Conservation (phyloP, 2,888 invertebrate species). For the Nebria brevicollis region DNA sequence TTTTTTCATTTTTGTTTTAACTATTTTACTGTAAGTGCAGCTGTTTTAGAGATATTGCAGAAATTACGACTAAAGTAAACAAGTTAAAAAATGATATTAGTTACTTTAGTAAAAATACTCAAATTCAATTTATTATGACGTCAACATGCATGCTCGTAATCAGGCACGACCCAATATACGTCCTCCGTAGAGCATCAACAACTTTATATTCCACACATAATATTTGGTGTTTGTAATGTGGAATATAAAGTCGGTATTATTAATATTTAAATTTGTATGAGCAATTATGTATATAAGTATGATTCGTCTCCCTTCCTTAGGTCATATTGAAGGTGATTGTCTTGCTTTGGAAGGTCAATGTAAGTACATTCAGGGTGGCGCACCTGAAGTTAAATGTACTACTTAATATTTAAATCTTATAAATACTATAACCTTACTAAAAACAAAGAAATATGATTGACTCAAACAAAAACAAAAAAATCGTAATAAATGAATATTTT, state of each 20-base stretch:
- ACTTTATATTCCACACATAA: not conserved
- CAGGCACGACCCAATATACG: no score
- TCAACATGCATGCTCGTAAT: no score
- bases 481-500: not conserved
- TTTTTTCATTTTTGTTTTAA: no score
- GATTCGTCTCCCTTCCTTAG: not conserved
- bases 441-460: not conserved
- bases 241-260: not conserved
- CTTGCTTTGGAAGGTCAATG: not conserved
- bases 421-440: not conserved
- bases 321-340: slow-evolving; percentile 1
- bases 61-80: no score
- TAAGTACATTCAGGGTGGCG: not conserved
- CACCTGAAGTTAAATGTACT: not conserved
- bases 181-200: no score
- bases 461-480: not conserved
- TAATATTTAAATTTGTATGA: not conserved
- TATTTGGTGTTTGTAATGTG: not conserved
- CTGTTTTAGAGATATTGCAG: no score
- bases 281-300: not conserved
- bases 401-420: not conserved
- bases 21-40: no score
- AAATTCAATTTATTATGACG: no score
- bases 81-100: no score
- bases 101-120: no score